A percentile compares a stretch with the other conserved stretches of the same genome.
These are phyloP conservation scores for Propithecus perrieri DNA, from an alignment of 2,797 vertebrate species.

Conservation along the genomic window DNA sequence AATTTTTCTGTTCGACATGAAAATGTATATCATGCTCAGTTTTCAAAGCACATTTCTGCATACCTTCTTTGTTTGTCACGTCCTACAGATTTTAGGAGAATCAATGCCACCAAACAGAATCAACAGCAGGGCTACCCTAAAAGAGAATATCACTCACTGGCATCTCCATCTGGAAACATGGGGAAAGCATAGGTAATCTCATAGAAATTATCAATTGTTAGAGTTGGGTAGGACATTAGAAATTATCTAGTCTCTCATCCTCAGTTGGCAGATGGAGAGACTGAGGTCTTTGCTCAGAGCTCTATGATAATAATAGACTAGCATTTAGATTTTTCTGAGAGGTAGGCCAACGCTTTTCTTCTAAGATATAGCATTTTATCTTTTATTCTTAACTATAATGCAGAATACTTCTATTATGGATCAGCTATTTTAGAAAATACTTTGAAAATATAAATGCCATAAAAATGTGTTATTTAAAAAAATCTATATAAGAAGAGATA, in stretches of 20 bases:
- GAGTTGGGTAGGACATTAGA: neutral
- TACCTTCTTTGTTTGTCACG: conserved; percentile 5
- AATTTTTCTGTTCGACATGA: conserved; percentile 58
- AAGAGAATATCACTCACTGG: neutral
- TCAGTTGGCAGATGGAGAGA: neutral
- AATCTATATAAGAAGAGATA: neutral
- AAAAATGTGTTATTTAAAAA: conserved; percentile 1
- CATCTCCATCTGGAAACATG: neutral
- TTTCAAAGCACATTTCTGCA: conserved; percentile 58
- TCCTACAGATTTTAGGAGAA: neutral
- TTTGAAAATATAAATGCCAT: conserved; percentile 9
- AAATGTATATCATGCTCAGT: conserved; percentile 47
- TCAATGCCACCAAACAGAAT: neutral
- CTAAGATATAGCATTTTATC: neutral
- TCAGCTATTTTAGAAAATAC: conserved; percentile 20
- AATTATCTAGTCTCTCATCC: neutral
- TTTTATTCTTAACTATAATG: neutral
- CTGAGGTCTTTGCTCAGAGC: neutral
- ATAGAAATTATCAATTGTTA: neutral
- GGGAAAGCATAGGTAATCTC: neutral
- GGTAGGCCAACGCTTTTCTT: neutral
- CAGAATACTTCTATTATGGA: neutral
- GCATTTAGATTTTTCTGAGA: neutral
- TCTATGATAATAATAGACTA: neutral
- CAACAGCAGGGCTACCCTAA: neutral